Conservation (phyloP, 2,113 vertebrate genomes). For the Himantopus leucocephalus region DNA sequence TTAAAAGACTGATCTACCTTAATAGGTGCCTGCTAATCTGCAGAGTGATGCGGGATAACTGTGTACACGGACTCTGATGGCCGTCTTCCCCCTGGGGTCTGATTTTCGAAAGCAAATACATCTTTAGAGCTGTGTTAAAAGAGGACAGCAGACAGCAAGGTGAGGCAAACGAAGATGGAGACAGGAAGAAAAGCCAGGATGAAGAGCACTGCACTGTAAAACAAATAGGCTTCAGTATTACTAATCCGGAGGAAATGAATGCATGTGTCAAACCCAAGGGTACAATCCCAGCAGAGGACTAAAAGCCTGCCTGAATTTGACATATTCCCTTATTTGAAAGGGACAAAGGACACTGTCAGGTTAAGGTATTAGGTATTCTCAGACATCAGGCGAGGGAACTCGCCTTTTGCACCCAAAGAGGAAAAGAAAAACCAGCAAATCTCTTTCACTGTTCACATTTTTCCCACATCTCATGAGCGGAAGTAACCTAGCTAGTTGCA, state of each 20-base stretch:
- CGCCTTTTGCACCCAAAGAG: neutral
- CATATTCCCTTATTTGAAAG: neutral
- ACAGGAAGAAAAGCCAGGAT: neutral
- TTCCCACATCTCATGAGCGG: neutral
- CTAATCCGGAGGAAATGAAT: neutral
- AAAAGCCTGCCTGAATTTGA: neutral
- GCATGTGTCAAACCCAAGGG: neutral
- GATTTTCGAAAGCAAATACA: neutral
- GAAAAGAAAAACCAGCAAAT: neutral
- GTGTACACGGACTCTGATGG: fast-evolving
- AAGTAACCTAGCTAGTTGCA: neutral
- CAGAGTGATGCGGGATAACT: neutral
- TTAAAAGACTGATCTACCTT: neutral
- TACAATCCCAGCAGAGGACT: neutral
- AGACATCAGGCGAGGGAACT: neutral
- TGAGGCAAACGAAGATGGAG: neutral
- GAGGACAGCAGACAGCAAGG: neutral
- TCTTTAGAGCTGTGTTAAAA: neutral
- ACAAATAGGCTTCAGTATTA: neutral
- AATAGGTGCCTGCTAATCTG: neutral
- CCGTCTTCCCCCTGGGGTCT: neutral
- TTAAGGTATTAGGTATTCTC: neutral
- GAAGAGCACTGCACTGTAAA: neutral
- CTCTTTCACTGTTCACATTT: neutral
- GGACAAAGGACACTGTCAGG: neutral